Evolutionary conservation across 1,140 invertebrate species (phyloP).

Genomic region (Rhopalosiphum padi): DNA sequence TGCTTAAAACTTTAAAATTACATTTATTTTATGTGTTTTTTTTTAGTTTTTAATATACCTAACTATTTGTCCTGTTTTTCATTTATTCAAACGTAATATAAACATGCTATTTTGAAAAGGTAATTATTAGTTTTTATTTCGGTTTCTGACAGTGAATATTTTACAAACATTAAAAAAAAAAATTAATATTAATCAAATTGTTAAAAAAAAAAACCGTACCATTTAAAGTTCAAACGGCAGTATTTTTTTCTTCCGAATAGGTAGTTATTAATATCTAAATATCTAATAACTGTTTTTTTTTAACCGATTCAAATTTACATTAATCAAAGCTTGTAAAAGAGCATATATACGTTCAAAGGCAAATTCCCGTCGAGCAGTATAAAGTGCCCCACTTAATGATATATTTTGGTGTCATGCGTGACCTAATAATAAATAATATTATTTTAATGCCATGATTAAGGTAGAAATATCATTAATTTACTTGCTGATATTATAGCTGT

Average conservation of each 20-base stretch:
- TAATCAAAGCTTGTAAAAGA: not conserved
- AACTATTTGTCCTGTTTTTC: not conserved
- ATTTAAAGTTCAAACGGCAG: not conserved
- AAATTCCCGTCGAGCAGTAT: not conserved
- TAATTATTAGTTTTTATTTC: not conserved
- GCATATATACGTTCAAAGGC: not conserved
- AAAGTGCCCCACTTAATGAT: not conserved
- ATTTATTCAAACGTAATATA: conserved; percentile 16
- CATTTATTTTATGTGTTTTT: not conserved
- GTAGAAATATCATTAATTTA: too few relatives aligned
- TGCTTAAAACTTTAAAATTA: not conserved
- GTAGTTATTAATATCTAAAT: not conserved
- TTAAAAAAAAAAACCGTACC: not conserved
- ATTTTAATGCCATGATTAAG: not conserved
- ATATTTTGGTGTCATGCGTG: not conserved
- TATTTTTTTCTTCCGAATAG: not conserved
- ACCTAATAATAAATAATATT: not conserved
- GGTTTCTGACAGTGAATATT: not conserved
- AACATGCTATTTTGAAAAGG: conserved; percentile 2
- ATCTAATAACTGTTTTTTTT: not conserved
- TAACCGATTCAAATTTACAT: not conserved
- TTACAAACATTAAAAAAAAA: not conserved
- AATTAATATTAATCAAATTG: not conserved
- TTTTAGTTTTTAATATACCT: not conserved
- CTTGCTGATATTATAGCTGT: too few relatives aligned